Evolutionary conservation across 2,888 invertebrate genomes (phyloP).

Genomic region (Caenorhabditis sp.): DNA sequence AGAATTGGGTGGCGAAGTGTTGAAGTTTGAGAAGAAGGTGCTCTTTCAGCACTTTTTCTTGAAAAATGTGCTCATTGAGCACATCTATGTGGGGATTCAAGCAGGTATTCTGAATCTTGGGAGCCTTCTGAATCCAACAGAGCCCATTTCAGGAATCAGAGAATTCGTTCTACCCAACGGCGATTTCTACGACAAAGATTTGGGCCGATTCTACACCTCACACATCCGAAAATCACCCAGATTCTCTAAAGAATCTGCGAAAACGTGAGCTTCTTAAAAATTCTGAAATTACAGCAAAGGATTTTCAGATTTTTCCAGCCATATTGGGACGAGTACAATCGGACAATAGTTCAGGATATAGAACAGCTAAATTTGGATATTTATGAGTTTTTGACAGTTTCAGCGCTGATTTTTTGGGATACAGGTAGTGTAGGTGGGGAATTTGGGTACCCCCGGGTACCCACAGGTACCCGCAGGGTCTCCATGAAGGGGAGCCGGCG

Average conservation of each 20-base stretch:
- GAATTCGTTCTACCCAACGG: conserved; percentile 33
- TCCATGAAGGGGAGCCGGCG: too few species aligned
- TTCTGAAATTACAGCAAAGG: too few species aligned
- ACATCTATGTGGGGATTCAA: conserved; percentile 19
- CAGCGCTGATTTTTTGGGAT: conserved; percentile 31
- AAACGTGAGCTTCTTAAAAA: too few species aligned
- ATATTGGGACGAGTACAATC: conserved; percentile 35
- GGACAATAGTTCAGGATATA: conserved; percentile 24
- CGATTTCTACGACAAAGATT: conserved; percentile 24
- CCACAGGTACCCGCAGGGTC: too few species aligned
- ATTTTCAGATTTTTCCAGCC: conserved; percentile 27
- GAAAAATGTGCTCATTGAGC: conserved; percentile 30
- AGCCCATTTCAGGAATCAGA: conserved; percentile 7
- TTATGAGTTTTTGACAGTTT: conserved; percentile 21
- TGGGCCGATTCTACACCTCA: conserved; percentile 28
- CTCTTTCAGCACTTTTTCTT: conserved; percentile 28
- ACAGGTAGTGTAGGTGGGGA: conserved; percentile 7
- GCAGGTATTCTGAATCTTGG: too few species aligned
- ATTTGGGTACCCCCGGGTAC: too few species aligned
- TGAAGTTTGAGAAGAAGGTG: too few species aligned
- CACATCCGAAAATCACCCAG: neutral
- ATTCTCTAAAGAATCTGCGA: too few species aligned
- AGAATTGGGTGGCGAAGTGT: too few species aligned
- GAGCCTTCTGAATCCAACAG: too few species aligned
- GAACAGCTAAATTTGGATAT: conserved; percentile 26